phyloP scores from a whole-genome alignment of 2,888 invertebrate species.

The Philereme transversata region DNA sequence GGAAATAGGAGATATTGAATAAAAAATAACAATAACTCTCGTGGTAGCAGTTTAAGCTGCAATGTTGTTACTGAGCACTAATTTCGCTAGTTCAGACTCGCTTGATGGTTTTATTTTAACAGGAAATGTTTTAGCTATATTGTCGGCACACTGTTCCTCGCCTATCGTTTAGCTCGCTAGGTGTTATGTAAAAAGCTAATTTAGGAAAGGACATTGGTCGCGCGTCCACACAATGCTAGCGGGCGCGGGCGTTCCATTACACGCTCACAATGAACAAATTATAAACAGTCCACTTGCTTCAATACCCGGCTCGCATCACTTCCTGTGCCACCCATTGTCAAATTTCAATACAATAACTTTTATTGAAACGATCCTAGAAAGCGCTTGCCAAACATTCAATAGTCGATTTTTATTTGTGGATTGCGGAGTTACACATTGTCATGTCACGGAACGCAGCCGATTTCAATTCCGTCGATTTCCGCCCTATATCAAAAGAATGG shows the following conservation, averaged over 20 bases:
- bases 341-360: constrained; percentile 81
- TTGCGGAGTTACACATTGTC: constrained; percentile 67
- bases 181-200: constrained; percentile 68
- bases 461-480: constrained; percentile 76
- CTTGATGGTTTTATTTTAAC: background rate
- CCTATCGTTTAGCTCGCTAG: constrained; percentile 11
- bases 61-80: no score
- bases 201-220: constrained; percentile 65
- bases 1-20: no score
- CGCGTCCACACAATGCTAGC: constrained; percentile 63
- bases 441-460: constrained; percentile 66
- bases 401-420: constrained; percentile 71
- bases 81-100: no score
- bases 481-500: constrained; percentile 67
- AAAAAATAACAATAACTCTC: no score
- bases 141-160: constrained; percentile 8
- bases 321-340: constrained; percentile 79
- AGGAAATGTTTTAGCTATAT: constrained; percentile 7
- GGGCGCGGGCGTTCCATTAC: constrained; percentile 71
- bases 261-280: constrained; percentile 78
- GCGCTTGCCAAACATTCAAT: constrained; percentile 67
- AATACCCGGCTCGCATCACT: constrained; percentile 76
- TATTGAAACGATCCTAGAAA: constrained; percentile 80
- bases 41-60: no score
- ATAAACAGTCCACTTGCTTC: constrained; percentile 82